Conservation (phyloP, 2,888 invertebrate species). For the Galeruca laticollis region DNA sequence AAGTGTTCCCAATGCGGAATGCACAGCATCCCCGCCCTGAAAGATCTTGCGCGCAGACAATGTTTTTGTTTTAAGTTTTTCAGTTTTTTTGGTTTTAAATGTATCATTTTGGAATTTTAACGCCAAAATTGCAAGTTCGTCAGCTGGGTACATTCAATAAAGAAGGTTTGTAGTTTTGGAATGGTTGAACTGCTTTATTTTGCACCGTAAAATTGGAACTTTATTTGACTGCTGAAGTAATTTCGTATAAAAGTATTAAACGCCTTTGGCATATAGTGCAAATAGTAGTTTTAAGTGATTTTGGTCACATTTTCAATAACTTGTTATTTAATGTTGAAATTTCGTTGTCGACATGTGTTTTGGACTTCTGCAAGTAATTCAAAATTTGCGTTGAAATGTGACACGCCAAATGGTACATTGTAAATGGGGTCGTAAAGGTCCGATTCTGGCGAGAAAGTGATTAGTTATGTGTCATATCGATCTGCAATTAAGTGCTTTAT, state of each 20-base stretch:
- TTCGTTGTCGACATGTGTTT: too few relatives aligned
- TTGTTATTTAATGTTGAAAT: background rate
- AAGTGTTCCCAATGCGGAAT: constrained; percentile 58
- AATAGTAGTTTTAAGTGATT: background rate
- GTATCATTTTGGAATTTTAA: background rate
- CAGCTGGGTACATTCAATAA: constrained; percentile 3
- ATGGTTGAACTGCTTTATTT: background rate
- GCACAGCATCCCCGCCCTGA: constrained; percentile 58
- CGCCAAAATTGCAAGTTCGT: background rate
- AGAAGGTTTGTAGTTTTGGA: background rate
- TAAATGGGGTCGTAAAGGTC: too few relatives aligned
- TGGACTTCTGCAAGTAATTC: too few relatives aligned
- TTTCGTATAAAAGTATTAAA: background rate
- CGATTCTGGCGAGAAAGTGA: too few relatives aligned
- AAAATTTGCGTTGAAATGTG: too few relatives aligned
- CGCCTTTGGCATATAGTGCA: background rate
- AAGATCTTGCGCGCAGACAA: constrained; percentile 46
- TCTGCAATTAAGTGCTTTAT: too few relatives aligned
- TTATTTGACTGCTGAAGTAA: background rate
- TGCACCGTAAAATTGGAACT: background rate
- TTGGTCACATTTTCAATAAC: background rate
- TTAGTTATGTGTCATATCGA: too few relatives aligned
- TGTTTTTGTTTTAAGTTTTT: constrained; percentile 35
- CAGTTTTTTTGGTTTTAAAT: background rate
- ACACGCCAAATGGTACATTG: too few relatives aligned